Evolutionary conservation across 2,888 invertebrate species (phyloP).

Genomic region (Sycophila texana): DNA sequence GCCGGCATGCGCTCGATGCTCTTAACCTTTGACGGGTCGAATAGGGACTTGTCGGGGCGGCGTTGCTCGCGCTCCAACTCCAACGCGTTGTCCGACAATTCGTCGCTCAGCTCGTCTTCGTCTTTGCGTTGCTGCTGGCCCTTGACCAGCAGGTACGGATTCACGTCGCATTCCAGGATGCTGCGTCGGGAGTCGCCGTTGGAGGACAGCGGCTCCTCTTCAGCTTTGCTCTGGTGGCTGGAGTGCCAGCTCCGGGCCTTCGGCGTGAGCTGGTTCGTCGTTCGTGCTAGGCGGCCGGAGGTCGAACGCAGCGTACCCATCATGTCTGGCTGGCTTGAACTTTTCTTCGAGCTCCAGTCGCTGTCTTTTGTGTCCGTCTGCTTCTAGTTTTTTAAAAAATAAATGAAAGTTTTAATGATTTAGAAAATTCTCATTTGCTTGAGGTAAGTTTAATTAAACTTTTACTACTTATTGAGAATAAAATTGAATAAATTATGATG

Average conservation of each 20-base stretch:
- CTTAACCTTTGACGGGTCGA: constrained; percentile 73
- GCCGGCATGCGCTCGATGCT: constrained; percentile 72
- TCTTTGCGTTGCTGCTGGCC: constrained; percentile 60
- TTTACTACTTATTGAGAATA: no score
- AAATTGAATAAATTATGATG: no score
- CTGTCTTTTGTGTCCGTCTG: constrained; percentile 55
- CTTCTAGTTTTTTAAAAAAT: background rate
- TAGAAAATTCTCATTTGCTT: no score
- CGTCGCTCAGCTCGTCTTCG: constrained; percentile 70
- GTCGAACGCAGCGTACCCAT: constrained; percentile 39
- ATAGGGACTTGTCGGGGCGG: constrained; percentile 56
- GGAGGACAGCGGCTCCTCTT: constrained; percentile 55
- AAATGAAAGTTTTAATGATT: no score
- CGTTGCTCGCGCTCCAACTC: constrained; percentile 61
- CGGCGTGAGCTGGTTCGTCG: constrained; percentile 51
- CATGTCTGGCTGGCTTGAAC: constrained; percentile 7
- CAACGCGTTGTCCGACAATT: constrained; percentile 73
- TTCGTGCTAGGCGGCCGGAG: constrained; percentile 59
- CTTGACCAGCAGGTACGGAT: constrained; percentile 89
- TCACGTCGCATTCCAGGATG: constrained; percentile 89
- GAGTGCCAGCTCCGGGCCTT: constrained; percentile 63
- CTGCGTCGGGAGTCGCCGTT: constrained; percentile 77
- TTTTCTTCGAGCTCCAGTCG: constrained; percentile 50
- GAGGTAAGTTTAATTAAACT: no score
- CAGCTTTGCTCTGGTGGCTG: constrained; percentile 53